Conservation (phyloP, 2,888 invertebrate species). For the Acanthosepion esculentum region DNA sequence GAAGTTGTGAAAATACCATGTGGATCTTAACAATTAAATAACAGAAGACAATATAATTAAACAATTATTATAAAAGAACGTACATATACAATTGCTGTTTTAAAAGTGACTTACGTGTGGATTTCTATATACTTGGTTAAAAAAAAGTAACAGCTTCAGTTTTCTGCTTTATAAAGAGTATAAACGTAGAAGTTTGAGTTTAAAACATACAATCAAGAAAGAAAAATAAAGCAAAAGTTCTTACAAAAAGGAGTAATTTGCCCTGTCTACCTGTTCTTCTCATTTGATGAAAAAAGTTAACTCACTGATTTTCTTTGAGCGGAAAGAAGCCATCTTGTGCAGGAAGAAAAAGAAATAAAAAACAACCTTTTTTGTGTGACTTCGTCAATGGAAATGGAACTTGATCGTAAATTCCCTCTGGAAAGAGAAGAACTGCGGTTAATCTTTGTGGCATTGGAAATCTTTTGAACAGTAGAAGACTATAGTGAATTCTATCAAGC, state of each 20-base stretch:
- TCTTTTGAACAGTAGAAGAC: neutral
- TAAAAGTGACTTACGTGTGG: too few species aligned
- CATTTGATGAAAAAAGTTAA: neutral
- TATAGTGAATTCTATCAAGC: neutral
- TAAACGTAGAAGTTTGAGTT: neutral
- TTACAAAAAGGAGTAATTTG: neutral
- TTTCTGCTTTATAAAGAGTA: neutral
- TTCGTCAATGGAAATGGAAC: neutral
- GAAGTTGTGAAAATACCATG: too few species aligned
- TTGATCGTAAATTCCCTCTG: neutral
- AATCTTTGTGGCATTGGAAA: slow-evolving; percentile 14
- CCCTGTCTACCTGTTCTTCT: neutral
- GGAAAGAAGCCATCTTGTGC: neutral
- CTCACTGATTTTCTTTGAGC: neutral
- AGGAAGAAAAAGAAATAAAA: neutral
- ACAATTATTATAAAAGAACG: too few species aligned
- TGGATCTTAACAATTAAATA: too few species aligned
- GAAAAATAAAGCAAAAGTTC: neutral
- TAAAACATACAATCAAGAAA: neutral
- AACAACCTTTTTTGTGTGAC: neutral
- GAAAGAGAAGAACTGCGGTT: neutral
- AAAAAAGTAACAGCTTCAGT: too few species aligned
- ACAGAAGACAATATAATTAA: too few species aligned
- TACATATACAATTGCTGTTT: too few species aligned
- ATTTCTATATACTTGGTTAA: too few species aligned